Conservation (phyloP, 1,140 invertebrate genomes). For the Oryctes rhinoceros region DNA sequence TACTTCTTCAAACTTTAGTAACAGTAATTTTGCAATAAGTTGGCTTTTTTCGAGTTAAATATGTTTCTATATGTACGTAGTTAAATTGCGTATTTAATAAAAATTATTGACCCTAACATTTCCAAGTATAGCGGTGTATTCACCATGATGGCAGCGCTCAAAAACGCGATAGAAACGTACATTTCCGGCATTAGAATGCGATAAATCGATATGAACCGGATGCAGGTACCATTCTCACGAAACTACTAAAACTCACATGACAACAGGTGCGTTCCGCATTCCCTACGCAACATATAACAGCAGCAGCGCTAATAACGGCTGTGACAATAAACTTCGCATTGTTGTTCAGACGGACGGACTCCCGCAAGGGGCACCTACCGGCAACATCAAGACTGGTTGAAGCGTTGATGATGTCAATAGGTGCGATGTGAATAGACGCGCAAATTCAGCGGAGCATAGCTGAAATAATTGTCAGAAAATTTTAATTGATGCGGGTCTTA, state of each 20-base stretch:
- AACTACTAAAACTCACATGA: slow-evolving; percentile 42
- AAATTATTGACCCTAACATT: neutral
- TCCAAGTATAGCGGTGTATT: neutral
- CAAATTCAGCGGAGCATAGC: slow-evolving; percentile 1
- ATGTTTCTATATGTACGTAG: no score
- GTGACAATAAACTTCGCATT: neutral
- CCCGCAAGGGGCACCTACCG: no score
- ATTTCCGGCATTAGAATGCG: slow-evolving; percentile 4
- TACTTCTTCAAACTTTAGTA: no score
- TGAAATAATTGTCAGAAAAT: slow-evolving; percentile 16
- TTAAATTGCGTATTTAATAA: neutral
- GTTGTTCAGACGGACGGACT: no score
- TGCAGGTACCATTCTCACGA: slow-evolving; percentile 44
- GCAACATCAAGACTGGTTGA: no score
- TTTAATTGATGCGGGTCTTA: slow-evolving; percentile 6
- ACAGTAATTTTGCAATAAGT: no score
- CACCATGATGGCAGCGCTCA: neutral
- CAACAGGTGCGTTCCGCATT: slow-evolving; percentile 42
- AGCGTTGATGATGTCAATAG: neutral
- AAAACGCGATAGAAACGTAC: neutral
- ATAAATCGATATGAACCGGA: slow-evolving; percentile 41
- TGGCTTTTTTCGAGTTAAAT: no score
- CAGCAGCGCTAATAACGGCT: neutral
- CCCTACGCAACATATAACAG: neutral
- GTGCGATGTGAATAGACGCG: neutral